Conservation (phyloP, 2,888 invertebrate species). For the Drosophila ochracea region DNA sequence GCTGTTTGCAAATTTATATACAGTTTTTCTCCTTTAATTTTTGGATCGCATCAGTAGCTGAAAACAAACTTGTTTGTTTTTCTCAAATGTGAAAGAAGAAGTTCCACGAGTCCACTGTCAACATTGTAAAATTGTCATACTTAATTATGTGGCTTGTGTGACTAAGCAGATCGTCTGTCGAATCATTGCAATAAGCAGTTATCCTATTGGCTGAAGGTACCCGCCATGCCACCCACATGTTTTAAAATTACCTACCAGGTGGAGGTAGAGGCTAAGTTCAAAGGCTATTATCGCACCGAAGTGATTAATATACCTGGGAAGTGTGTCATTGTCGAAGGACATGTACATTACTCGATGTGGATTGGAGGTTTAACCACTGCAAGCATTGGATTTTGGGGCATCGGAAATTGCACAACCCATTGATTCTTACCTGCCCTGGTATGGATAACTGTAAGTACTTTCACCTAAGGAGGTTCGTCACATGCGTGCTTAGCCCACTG, state of each 20-base stretch:
- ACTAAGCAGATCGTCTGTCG: conserved; percentile 23
- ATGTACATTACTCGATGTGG: conserved; percentile 38
- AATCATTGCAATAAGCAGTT: conserved; percentile 71
- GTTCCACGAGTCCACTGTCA: no score
- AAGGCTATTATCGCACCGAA: conserved; percentile 70
- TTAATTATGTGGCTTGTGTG: conserved; percentile 42
- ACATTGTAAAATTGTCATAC: no score
- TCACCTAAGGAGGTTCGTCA: conserved; percentile 80
- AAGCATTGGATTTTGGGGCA: conserved; percentile 27
- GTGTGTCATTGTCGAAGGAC: conserved; percentile 69
- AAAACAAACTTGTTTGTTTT: no score
- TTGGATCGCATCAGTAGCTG: no score
- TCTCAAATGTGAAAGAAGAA: no score
- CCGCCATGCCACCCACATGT: conserved; percentile 82
- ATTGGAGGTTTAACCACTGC: background rate
- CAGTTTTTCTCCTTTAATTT: no score
- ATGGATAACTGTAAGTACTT: conserved; percentile 52
- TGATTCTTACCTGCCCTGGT: conserved; percentile 49
- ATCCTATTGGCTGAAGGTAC: conserved; percentile 71
- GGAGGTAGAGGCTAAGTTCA: conserved; percentile 74
- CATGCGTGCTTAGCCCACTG: conserved; percentile 47
- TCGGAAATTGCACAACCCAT: conserved; percentile 22
- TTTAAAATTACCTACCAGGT: conserved; percentile 77
- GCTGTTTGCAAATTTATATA: background rate
- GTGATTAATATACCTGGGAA: conserved; percentile 76